These are phyloP conservation scores for Lymantria dispar DNA, from an alignment of 2,888 invertebrate species.

Conservation along the genomic window DNA sequence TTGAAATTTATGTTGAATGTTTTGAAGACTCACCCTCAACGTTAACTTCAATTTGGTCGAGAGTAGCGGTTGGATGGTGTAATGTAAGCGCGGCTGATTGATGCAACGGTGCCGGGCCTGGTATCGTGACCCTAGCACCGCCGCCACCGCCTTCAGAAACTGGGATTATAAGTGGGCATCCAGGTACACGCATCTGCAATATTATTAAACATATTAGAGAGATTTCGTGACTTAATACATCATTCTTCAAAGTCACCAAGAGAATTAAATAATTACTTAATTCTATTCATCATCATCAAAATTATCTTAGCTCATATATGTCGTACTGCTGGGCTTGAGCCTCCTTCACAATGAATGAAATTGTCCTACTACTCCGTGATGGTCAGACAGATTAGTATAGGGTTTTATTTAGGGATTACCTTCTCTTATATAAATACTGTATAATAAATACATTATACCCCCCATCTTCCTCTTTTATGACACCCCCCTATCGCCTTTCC, in stretches of 20 bases:
- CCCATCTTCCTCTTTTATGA: no score
- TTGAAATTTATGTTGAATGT: neutral
- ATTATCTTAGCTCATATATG: no score
- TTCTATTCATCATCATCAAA: no score
- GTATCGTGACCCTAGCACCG: conserved; percentile 87
- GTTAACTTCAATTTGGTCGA: conserved; percentile 97
- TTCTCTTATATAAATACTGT: no score
- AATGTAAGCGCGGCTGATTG: conserved; percentile 87
- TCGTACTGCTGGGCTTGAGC: no score
- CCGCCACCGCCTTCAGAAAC: conserved; percentile 83
- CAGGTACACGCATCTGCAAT: conserved; percentile 85
- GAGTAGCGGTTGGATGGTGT: conserved; percentile 92
- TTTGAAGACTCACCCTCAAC: conserved; percentile 90
- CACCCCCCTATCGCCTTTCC: no score
- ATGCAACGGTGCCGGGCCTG: conserved; percentile 88
- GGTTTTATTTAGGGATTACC: no score
- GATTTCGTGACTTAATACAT: no score
- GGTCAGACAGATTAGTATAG: no score
- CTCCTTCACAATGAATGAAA: no score
- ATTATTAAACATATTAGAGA: neutral
- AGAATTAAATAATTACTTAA: neutral
- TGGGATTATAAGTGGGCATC: conserved; percentile 95
- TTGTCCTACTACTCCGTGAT: no score
- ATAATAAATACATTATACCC: no score
- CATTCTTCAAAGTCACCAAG: neutral